phyloP scores from a whole-genome alignment of 2,888 invertebrate species.

The Drosophila mimetica region DNA sequence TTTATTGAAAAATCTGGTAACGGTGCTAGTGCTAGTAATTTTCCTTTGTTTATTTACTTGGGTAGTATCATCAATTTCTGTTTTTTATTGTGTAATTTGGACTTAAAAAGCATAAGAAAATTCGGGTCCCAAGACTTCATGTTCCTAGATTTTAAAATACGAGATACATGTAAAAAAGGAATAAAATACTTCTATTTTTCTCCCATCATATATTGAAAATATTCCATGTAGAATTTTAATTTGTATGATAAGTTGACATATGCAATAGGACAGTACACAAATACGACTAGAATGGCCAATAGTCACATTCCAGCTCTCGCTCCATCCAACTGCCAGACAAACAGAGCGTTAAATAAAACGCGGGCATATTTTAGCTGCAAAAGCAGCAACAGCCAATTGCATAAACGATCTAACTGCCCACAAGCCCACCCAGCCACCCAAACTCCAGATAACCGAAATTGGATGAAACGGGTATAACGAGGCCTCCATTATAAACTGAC shows the following conservation, averaged over 20 bases:
- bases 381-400: conserved; percentile 66
- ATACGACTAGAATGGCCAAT: conserved; percentile 9
- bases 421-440: conserved; percentile 11
- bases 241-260: neutral
- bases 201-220: too few relatives aligned
- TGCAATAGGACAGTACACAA: neutral
- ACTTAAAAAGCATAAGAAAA: too few relatives aligned
- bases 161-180: too few relatives aligned
- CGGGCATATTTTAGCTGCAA: conserved; percentile 61
- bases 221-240: neutral
- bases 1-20: too few relatives aligned
- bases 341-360: conserved; percentile 63
- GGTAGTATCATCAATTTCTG: too few relatives aligned
- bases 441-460: conserved; percentile 41
- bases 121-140: too few relatives aligned
- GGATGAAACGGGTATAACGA: conserved; percentile 55
- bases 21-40: too few relatives aligned
- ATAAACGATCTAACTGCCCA: conserved; percentile 39
- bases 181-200: too few relatives aligned
- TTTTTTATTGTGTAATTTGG: too few relatives aligned
- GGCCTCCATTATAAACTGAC: conserved; percentile 53
- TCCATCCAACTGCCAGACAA: neutral
- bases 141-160: too few relatives aligned
- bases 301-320: neutral
- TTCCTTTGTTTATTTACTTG: too few relatives aligned